Percentiles rank a stretch among this genome's conserved stretches.
Conservation (phyloP, 1,140 invertebrate genomes). For the Drosophila orosa region DNA sequence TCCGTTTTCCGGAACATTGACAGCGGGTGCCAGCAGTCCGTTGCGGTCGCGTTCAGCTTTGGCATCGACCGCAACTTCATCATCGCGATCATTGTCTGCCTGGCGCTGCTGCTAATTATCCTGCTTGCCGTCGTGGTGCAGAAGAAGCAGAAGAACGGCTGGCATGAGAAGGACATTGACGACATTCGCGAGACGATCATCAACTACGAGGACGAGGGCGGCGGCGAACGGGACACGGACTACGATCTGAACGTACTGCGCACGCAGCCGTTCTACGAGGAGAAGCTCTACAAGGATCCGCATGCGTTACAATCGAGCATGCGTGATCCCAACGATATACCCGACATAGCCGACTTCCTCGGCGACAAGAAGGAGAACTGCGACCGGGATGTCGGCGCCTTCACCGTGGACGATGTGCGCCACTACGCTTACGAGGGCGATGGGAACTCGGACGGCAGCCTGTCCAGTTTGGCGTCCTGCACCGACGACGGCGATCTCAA, state of each 20-base stretch:
- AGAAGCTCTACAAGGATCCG: conserved; percentile 82
- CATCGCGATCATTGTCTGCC: conserved; percentile 92
- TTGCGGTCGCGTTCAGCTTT: conserved; percentile 90
- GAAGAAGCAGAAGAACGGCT: conserved; percentile 92
- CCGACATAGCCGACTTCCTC: conserved; percentile 96
- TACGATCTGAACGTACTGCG: conserved; percentile 97
- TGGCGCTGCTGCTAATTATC: conserved; percentile 91
- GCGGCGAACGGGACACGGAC: conserved; percentile 96
- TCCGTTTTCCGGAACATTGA: conserved; percentile 88
- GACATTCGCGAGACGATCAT: conserved; percentile 99
- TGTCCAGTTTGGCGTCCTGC: conserved; percentile 96
- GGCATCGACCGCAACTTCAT: conserved; percentile 93
- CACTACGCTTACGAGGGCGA: conserved; percentile 99
- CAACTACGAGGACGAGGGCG: conserved; percentile 98
- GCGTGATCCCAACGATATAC: conserved; percentile 85
- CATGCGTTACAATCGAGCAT: conserved; percentile 61
- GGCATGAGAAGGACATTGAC: conserved; percentile 95
- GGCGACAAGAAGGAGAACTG: conserved; percentile 94
- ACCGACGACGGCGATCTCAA: conserved; percentile 97
- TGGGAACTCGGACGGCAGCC: conserved; percentile 95
- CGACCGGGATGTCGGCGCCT: conserved; percentile 95
- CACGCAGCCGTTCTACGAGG: conserved; percentile 82
- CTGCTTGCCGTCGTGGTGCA: conserved; percentile 94
- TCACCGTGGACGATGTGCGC: conserved; percentile 96
- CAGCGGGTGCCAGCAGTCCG: conserved; percentile 88